Conservation (phyloP, 2,797 vertebrate genomes). For the Dryobates pubescens region DNA sequence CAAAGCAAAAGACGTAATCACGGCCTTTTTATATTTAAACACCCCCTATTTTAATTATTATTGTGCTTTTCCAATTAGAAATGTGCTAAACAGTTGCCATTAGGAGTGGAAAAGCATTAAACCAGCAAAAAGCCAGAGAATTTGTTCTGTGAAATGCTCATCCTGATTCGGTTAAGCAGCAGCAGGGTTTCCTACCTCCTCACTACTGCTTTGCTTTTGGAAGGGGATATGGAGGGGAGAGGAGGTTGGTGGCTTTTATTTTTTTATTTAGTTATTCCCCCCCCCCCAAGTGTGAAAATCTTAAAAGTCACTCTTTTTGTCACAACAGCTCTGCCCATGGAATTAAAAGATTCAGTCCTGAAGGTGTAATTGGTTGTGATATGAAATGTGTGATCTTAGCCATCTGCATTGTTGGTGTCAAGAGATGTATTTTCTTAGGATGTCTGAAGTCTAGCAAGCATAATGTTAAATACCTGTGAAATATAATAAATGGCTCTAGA, state of each 20-base stretch:
- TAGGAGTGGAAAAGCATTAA: constrained; percentile 19
- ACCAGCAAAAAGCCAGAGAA: not conserved
- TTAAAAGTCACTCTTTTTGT: not conserved
- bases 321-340: not conserved
- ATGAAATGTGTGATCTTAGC: not conserved
- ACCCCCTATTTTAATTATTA: constrained; percentile 40
- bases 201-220: not conserved
- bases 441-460: not conserved
- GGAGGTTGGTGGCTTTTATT: not conserved
- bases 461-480: not conserved
- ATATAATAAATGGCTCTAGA: not conserved
- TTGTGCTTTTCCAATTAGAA: constrained; percentile 43
- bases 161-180: not conserved
- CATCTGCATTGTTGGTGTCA: not conserved
- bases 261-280: too few relatives aligned
- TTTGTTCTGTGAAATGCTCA: not conserved
- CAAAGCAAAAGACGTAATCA: constrained; percentile 59
- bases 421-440: not conserved
- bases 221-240: fast-evolving
- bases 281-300: not conserved
- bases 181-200: not conserved
- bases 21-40: constrained; percentile 46
- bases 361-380: not conserved
- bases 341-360: not conserved
- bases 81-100: constrained; percentile 32